A percentile compares a stretch with the other conserved stretches of the same genome.
Evolutionary conservation across 1,140 invertebrate species (phyloP).

Genomic region (Euura lappo): DNA sequence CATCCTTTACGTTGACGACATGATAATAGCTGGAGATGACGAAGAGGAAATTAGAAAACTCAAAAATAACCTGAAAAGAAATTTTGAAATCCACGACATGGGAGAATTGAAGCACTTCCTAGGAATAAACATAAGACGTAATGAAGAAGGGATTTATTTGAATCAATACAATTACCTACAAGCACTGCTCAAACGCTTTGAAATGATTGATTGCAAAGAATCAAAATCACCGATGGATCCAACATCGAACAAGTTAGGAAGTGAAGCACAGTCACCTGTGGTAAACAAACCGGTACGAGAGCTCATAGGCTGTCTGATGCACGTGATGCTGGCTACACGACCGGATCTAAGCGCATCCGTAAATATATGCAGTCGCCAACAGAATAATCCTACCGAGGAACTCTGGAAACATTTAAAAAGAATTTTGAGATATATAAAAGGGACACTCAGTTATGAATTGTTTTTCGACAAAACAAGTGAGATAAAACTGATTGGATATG

Average conservation of each 20-base stretch:
- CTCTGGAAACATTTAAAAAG: slow-evolving; percentile 30
- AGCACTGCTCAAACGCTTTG: slow-evolving; percentile 11
- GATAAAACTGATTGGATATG: slow-evolving; percentile 23
- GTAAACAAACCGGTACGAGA: slow-evolving; percentile 30
- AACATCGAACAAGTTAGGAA: background rate
- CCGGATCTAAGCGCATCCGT: slow-evolving; percentile 37
- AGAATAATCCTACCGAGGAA: slow-evolving; percentile 27
- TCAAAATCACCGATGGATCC: background rate
- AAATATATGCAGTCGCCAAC: slow-evolving; percentile 32
- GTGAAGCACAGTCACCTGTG: background rate
- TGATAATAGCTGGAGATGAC: slow-evolving; percentile 16
- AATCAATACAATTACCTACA: slow-evolving; percentile 14
- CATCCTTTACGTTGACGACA: slow-evolving; percentile 25
- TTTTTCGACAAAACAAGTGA: slow-evolving; percentile 11
- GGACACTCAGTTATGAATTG: slow-evolving; percentile 13
- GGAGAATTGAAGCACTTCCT: slow-evolving; percentile 24
- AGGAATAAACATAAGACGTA: slow-evolving; percentile 20
- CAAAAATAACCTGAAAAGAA: slow-evolving; percentile 12
- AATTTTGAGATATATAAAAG: slow-evolving; percentile 31
- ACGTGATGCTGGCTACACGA: slow-evolving; percentile 33
- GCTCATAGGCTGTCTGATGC: slow-evolving; percentile 44
- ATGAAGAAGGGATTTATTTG: slow-evolving; percentile 19
- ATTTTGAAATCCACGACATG: slow-evolving; percentile 23
- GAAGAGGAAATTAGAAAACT: slow-evolving; percentile 12
- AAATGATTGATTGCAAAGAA: background rate